Percentiles rank a stretch among this genome's conserved stretches.
Conservation (phyloP, 2,797 vertebrate species). For the Chaetodon trifasciatus region DNA sequence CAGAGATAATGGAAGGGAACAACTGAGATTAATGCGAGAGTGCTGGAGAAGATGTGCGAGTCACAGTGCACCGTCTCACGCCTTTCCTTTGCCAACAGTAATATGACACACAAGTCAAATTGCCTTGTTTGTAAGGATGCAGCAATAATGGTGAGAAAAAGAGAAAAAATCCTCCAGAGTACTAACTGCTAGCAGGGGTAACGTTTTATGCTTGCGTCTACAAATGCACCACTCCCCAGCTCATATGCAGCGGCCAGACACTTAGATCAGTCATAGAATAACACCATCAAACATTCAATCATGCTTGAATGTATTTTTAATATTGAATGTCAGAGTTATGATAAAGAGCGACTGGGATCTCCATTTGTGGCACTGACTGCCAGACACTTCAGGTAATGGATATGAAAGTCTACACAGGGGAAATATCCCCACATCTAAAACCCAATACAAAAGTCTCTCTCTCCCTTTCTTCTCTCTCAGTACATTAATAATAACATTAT, state of each 20-base stretch:
- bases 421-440: slow-evolving; percentile 68
- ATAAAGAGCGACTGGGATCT: slow-evolving; percentile 73
- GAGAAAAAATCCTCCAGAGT: slow-evolving; percentile 8
- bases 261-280: slow-evolving; percentile 69
- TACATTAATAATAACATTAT: slow-evolving; percentile 62
- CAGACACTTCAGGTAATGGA: slow-evolving; percentile 73
- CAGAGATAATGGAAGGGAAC: slow-evolving; percentile 53
- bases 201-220: slow-evolving; percentile 45
- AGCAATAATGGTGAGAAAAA: slow-evolving; percentile 10
- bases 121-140: slow-evolving; percentile 28
- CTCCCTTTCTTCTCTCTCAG: slow-evolving; percentile 17
- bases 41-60: slow-evolving; percentile 22
- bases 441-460: slow-evolving; percentile 30
- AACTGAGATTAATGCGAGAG: slow-evolving; percentile 50
- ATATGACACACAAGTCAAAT: slow-evolving; percentile 30
- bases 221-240: slow-evolving; percentile 37
- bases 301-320: slow-evolving; percentile 81
- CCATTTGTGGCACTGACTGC: slow-evolving; percentile 64
- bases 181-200: slow-evolving; percentile 1
- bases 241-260: slow-evolving; percentile 59
- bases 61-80: slow-evolving; percentile 6
- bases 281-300: slow-evolving; percentile 79
- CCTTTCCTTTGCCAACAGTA: slow-evolving; percentile 25
- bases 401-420: slow-evolving; percentile 69
- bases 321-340: slow-evolving; percentile 76